Percentiles rank a stretch among this genome's conserved stretches.
phyloP scores from a whole-genome alignment of 2,113 vertebrate species.

The Gnathonemus echidnorhynchus region DNA sequence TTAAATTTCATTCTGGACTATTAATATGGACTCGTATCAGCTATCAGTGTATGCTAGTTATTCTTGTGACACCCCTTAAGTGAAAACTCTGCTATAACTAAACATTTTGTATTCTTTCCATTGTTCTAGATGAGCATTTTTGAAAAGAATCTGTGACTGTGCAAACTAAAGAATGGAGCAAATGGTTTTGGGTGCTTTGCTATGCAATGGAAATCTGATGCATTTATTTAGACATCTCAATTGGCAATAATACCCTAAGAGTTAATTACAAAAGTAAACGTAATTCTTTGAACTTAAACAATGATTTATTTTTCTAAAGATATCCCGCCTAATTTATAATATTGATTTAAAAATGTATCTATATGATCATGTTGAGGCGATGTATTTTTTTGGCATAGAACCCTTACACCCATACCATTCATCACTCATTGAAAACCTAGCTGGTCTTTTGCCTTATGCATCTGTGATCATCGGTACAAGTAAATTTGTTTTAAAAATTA shows the following conservation, averaged over 20 bases:
- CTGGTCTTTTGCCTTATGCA: slow-evolving; percentile 68
- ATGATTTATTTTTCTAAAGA: slow-evolving; percentile 10
- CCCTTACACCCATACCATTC: neutral
- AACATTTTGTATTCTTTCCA: neutral
- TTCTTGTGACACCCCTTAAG: neutral
- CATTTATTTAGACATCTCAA: slow-evolving; percentile 27
- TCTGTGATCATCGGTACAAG: slow-evolving; percentile 50
- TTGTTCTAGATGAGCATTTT: neutral
- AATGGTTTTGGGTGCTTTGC: slow-evolving; percentile 31
- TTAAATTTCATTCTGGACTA: neutral
- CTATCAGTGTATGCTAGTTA: neutral
- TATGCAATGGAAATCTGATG: slow-evolving; percentile 50
- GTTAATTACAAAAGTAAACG: slow-evolving; percentile 31
- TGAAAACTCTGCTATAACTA: neutral
- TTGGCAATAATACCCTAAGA: slow-evolving; percentile 37
- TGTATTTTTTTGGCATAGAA: neutral
- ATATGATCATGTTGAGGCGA: neutral
- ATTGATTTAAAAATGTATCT: slow-evolving; percentile 3
- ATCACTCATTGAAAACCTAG: slow-evolving; percentile 29
- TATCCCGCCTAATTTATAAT: neutral
- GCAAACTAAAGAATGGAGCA: neutral
- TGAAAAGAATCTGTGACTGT: neutral
- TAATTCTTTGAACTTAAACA: slow-evolving; percentile 51
- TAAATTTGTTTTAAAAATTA: slow-evolving; percentile 41
- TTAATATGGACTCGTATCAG: neutral